Percentiles rank a stretch among this genome's conserved stretches.
These are phyloP conservation scores for Teleogryllus oceanicus DNA, from an alignment of 2,888 invertebrate genomes.

Conservation along the genomic window DNA sequence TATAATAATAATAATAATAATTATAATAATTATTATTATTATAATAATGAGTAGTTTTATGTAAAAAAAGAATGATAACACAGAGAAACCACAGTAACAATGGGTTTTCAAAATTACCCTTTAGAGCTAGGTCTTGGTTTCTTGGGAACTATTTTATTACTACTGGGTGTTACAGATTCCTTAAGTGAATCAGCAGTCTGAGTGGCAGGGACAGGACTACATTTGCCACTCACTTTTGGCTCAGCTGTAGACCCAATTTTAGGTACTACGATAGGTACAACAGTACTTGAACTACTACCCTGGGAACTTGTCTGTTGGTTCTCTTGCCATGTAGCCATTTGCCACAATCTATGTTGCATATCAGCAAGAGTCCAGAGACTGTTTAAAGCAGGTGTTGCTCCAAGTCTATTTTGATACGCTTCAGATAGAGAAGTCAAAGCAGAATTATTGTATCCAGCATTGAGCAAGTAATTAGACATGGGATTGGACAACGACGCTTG, in stretches of 20 bases:
- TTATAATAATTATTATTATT: no score
- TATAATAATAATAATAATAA: no score
- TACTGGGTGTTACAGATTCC: constrained; percentile 38
- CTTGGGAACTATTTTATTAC: constrained; percentile 20
- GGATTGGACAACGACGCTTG: constrained; percentile 32
- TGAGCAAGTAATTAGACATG: constrained; percentile 25
- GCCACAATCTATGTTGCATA: constrained; percentile 40
- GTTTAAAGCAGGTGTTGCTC: constrained; percentile 27
- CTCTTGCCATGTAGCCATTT: constrained; percentile 35
- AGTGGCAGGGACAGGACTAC: neutral
- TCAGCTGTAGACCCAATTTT: neutral
- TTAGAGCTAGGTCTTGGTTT: constrained; percentile 24
- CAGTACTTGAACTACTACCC: neutral
- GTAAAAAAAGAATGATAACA: neutral
- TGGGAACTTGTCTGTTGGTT: neutral
- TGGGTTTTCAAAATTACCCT: constrained; percentile 26
- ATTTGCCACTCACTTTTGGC: neutral
- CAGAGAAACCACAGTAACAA: constrained; percentile 19
- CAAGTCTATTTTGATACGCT: constrained; percentile 18
- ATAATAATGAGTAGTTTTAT: no score
- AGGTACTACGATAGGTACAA: neutral
- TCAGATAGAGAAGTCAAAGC: constrained; percentile 22
- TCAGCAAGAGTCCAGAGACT: constrained; percentile 35
- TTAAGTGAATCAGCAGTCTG: constrained; percentile 33
- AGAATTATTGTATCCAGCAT: constrained; percentile 22